These are phyloP conservation scores for Sebastes oblongus DNA, from an alignment of 2,797 vertebrate genomes.

Conservation along the genomic window DNA sequence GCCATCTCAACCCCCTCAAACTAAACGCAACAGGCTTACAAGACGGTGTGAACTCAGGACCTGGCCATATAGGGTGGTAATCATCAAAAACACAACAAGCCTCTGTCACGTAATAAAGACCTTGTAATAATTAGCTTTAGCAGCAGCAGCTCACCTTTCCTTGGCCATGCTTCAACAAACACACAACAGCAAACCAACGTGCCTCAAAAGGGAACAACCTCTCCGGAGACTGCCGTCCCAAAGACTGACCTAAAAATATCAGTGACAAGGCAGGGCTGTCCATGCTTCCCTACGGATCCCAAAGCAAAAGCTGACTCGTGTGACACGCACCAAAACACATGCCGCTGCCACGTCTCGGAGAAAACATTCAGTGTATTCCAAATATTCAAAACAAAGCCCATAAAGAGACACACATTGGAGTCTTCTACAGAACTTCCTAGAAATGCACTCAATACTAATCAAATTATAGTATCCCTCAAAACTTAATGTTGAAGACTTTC, in stretches of 20 bases:
- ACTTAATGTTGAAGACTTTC: not conserved
- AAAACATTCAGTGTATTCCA: constrained; percentile 46
- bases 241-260: constrained; percentile 84
- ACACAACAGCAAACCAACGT: constrained; percentile 34
- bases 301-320: constrained; percentile 60
- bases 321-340: constrained; percentile 50
- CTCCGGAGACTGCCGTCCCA: constrained; percentile 58
- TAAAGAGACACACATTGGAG: not conserved
- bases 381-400: constrained; percentile 55
- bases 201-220: constrained; percentile 57
- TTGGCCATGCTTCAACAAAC: constrained; percentile 49
- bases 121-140: constrained; percentile 10
- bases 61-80: constrained; percentile 59
- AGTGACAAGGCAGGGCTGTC: constrained; percentile 60
- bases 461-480: not conserved
- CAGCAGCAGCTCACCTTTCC: constrained; percentile 54
- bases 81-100: constrained; percentile 46
- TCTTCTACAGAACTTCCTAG: not conserved
- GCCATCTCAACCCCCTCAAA: constrained; percentile 70
- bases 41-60: constrained; percentile 34
- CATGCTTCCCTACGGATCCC: constrained; percentile 61
- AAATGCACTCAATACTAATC: not conserved
- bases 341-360: constrained; percentile 28
- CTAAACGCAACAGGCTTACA: constrained; percentile 59
- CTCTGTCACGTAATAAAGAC: constrained; percentile 7